These are phyloP conservation scores for Oncorhynchus nerka DNA, from an alignment of 2,113 vertebrate species.

Conservation along the genomic window DNA sequence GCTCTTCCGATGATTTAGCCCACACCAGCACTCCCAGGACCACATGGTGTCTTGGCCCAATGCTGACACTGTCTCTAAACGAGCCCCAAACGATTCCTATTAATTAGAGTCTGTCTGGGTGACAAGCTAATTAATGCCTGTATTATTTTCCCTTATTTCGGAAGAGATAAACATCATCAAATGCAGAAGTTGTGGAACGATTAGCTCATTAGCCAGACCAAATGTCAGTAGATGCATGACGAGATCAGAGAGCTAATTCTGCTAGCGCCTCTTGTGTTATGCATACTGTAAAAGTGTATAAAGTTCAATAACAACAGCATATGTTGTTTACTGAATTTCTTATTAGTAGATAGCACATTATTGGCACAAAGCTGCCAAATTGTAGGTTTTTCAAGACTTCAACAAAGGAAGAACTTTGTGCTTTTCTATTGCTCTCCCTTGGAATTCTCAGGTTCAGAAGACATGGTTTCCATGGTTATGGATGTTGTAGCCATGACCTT, in stretches of 20 bases:
- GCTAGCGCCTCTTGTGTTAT: not conserved
- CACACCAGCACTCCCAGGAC: not conserved
- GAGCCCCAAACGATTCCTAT: constrained; percentile 39
- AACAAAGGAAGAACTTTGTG: no score
- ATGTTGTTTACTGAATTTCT: no score
- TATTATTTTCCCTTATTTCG: constrained; percentile 22
- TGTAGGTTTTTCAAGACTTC: no score
- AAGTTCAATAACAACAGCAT: not conserved
- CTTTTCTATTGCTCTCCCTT: no score
- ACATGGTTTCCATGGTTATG: no score
- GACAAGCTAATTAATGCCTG: constrained; percentile 55
- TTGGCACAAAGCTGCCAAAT: no score
- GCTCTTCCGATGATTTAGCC: constrained; percentile 11
- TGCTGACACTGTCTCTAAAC: constrained; percentile 41
- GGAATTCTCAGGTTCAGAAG: no score
- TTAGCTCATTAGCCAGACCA: constrained; percentile 52
- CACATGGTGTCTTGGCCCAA: constrained; percentile 11
- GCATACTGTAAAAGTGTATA: not conserved
- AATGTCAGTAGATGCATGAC: constrained; percentile 33
- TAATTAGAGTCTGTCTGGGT: constrained; percentile 53
- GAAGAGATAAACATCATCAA: constrained; percentile 53
- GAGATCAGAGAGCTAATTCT: constrained; percentile 33
- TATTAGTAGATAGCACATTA: no score
- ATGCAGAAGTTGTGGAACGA: constrained; percentile 31
- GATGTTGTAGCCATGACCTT: no score